These are phyloP conservation scores for Bubalus kerabau DNA, from an alignment of 2,113 vertebrate genomes.

Conservation along the genomic window DNA sequence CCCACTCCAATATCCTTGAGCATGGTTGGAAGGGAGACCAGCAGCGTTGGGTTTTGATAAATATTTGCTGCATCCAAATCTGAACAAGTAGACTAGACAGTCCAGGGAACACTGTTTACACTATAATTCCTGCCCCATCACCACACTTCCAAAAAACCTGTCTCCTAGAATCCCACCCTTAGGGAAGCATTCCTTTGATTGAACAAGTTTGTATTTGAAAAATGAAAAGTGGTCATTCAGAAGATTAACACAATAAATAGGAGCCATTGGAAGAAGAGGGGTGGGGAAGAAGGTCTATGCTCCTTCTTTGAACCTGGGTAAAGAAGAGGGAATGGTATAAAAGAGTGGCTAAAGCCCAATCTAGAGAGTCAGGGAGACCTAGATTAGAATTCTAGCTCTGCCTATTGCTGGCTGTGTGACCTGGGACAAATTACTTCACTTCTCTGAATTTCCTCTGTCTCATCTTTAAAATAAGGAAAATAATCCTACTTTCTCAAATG, in stretches of 20 bases:
- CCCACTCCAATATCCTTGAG: background rate
- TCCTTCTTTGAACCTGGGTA: background rate
- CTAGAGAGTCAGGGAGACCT: background rate
- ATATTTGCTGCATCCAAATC: background rate
- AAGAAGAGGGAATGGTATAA: background rate
- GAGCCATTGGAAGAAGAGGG: background rate
- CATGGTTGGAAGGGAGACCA: background rate
- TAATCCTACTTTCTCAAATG: background rate
- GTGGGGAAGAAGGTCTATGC: background rate
- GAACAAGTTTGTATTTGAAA: background rate
- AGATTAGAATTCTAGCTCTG: background rate
- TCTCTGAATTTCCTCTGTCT: background rate
- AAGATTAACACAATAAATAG: background rate
- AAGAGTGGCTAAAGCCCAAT: background rate
- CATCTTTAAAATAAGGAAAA: background rate
- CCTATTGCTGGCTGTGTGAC: background rate
- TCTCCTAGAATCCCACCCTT: background rate
- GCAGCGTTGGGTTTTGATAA: background rate
- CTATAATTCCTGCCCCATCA: background rate
- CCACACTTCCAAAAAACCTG: background rate
- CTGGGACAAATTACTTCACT: background rate
- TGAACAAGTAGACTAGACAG: background rate
- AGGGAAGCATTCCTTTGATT: background rate
- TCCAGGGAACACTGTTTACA: background rate
- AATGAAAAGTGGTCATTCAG: background rate